Evolutionary conservation across 1,140 invertebrate species (phyloP).

Genomic region (Dinoponera quadriceps): DNA sequence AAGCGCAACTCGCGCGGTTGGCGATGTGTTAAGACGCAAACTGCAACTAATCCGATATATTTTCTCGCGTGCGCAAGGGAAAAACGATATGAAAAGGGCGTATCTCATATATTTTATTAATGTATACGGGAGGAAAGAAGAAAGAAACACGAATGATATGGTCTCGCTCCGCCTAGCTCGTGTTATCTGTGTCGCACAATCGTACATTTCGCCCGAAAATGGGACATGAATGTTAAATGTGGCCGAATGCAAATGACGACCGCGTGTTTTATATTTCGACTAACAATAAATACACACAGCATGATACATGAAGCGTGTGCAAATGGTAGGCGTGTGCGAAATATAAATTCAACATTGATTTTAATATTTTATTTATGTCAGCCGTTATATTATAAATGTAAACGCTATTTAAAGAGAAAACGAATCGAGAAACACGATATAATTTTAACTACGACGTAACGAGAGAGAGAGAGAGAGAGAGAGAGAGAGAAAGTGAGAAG

Average conservation of each 20-base stretch:
- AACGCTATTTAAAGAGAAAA: too few relatives aligned
- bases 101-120: too few relatives aligned
- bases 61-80: too few relatives aligned
- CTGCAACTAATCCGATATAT: too few relatives aligned
- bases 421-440: too few relatives aligned
- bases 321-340: constrained; percentile 1
- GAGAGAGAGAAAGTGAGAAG: too few relatives aligned
- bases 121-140: too few relatives aligned
- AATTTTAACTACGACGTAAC: too few relatives aligned
- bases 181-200: constrained; percentile 1
- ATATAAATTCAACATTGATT: constrained; percentile 14
- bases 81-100: too few relatives aligned
- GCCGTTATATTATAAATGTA: neutral
- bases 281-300: neutral
- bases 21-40: too few relatives aligned
- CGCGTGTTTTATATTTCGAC: neutral
- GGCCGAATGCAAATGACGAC: neutral
- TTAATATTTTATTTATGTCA: constrained; percentile 22
- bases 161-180: neutral
- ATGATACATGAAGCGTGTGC: neutral
- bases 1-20: too few relatives aligned
- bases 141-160: neutral
- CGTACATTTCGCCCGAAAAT: neutral
- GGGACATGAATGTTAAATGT: neutral
- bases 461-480: too few relatives aligned